Percentiles rank a stretch among this genome's conserved stretches.
Conservation (phyloP, 2,113 vertebrate genomes). For the Tilapia sparmanii region DNA sequence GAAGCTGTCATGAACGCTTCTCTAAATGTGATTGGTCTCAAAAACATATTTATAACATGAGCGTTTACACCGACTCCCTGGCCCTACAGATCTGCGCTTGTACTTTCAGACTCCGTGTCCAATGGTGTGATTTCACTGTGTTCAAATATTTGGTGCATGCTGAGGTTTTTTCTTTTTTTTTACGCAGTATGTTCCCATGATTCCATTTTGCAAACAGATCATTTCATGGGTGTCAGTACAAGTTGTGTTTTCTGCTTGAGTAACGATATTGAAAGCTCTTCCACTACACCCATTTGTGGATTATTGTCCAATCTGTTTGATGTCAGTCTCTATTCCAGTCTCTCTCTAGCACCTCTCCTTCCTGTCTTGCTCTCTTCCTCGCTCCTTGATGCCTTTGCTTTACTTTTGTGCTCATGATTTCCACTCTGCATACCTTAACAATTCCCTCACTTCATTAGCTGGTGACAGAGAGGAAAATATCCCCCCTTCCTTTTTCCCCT, state of each 20-base stretch:
- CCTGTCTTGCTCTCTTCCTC: background rate
- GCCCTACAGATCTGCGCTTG: background rate
- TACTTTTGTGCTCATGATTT: slow-evolving; percentile 16
- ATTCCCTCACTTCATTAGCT: slow-evolving; percentile 36
- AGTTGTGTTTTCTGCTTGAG: slow-evolving; percentile 46
- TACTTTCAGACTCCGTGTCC: background rate
- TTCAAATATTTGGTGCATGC: slow-evolving; percentile 7
- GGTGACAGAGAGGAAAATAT: background rate
- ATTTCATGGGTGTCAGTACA: slow-evolving; percentile 38
- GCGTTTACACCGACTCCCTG: background rate
- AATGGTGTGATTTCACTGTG: background rate
- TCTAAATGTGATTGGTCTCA: background rate
- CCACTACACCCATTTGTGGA: slow-evolving; percentile 40
- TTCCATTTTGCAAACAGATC: slow-evolving; percentile 43
- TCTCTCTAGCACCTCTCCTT: background rate
- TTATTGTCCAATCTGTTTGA: slow-evolving; percentile 53
- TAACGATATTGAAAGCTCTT: slow-evolving; percentile 43
- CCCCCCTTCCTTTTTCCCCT: background rate
- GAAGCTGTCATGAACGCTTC: background rate
- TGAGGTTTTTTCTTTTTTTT: background rate
- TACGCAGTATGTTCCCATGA: slow-evolving; percentile 11
- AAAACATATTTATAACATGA: background rate
- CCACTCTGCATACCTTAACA: slow-evolving; percentile 12
- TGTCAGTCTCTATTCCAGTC: slow-evolving; percentile 31
- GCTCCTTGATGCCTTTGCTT: background rate